Percentiles rank a stretch among this genome's conserved stretches.
phyloP scores from a whole-genome alignment of 2,888 invertebrate genomes.

The Thera britannica region DNA sequence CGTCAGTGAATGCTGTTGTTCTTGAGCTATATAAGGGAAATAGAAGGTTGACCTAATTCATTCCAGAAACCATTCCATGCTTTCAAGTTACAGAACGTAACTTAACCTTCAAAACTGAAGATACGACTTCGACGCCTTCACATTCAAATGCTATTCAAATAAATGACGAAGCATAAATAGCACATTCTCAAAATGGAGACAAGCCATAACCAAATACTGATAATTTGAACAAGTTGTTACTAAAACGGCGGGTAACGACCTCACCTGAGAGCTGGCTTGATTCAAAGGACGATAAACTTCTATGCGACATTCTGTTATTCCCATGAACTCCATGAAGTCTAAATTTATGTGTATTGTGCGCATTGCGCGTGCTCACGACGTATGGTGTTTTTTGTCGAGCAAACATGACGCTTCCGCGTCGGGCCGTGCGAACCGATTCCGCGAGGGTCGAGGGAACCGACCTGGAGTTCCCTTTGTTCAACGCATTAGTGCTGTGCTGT shows the following conservation, averaged over 20 bases:
- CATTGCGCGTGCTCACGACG: conserved; percentile 56
- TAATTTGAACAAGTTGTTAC: conserved; percentile 31
- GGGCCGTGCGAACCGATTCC: conserved; percentile 70
- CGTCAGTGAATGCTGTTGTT: conserved; percentile 38
- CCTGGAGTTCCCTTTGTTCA: conserved; percentile 75
- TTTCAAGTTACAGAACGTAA: conserved; percentile 16
- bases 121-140: neutral
- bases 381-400: conserved; percentile 65
- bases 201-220: conserved; percentile 26
- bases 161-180: conserved; percentile 27
- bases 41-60: conserved; percentile 42
- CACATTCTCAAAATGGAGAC: conserved; percentile 33
- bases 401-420: conserved; percentile 72
- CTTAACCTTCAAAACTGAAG: conserved; percentile 22
- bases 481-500: conserved; percentile 55
- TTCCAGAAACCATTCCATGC: conserved; percentile 47
- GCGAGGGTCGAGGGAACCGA: conserved; percentile 71
- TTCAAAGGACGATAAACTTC: conserved; percentile 41
- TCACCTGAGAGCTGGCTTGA: conserved; percentile 32
- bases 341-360: conserved; percentile 59
- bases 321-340: conserved; percentile 59
- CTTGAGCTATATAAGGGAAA: conserved; percentile 38
- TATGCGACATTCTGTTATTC: conserved; percentile 49
- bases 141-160: conserved; percentile 10
- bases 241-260: conserved; percentile 40